These are phyloP conservation scores for Coccyzus lansbergi DNA, from an alignment of 2,797 vertebrate species.

Conservation along the genomic window DNA sequence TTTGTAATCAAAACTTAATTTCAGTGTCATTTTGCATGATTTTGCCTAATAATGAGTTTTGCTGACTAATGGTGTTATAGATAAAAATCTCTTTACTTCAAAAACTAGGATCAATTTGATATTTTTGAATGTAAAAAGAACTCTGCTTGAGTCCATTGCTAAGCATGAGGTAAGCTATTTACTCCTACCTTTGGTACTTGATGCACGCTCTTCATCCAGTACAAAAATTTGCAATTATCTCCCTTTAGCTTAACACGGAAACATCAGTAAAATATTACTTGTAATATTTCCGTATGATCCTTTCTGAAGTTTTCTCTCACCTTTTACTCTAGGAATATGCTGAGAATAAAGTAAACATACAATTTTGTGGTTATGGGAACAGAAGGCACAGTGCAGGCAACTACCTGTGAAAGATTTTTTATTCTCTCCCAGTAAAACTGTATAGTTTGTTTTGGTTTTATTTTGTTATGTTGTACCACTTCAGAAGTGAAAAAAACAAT, in stretches of 20 bases:
- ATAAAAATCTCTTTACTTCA: slow-evolving; percentile 21
- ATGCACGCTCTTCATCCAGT: background rate
- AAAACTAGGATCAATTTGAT: background rate
- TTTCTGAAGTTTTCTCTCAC: background rate
- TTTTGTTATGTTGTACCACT: background rate
- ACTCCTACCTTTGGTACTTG: background rate
- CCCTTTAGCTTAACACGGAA: background rate
- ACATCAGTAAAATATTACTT: background rate
- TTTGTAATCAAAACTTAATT: slow-evolving; percentile 8
- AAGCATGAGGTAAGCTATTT: background rate
- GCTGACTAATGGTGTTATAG: background rate
- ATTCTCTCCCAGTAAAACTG: background rate
- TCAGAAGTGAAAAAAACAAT: background rate
- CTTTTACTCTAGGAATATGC: background rate
- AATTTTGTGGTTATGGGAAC: background rate
- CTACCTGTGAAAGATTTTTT: background rate
- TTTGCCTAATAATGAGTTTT: slow-evolving; percentile 27
- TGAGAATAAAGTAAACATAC: background rate
- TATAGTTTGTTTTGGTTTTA: background rate
- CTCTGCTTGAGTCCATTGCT: background rate
- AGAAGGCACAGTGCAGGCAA: background rate
- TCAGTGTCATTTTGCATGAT: background rate
- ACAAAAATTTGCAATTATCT: background rate
- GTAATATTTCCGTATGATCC: background rate
- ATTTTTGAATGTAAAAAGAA: background rate